A percentile compares a stretch with the other conserved stretches of the same genome.
phyloP scores from a whole-genome alignment of 1,140 invertebrate species.

The Pantala flavescens region DNA sequence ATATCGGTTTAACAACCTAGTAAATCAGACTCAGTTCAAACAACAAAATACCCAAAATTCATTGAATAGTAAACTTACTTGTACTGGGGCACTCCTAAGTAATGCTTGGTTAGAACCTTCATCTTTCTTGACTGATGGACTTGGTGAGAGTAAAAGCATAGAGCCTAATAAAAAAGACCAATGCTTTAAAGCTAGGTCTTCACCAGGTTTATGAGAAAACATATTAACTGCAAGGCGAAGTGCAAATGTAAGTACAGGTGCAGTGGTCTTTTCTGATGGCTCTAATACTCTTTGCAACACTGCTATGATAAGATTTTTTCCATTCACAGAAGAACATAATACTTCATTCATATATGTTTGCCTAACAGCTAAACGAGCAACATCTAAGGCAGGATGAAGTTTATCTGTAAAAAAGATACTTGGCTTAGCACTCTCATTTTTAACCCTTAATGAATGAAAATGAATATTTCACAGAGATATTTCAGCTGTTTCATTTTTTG shows the following conservation, averaged over 20 bases:
- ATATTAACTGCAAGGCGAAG: conserved; percentile 68
- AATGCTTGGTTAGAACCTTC: background rate
- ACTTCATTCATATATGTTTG: conserved; percentile 47
- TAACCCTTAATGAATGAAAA: too few relatives aligned
- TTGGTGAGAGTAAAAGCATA: conserved; percentile 36
- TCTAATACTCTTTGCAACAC: conserved; percentile 22
- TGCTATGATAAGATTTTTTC: conserved; percentile 23
- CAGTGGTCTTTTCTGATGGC: conserved; percentile 28
- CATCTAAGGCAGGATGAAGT: conserved; percentile 77
- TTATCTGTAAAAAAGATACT: conserved; percentile 45
- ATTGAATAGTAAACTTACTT: background rate
- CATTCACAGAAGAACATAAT: conserved; percentile 38
- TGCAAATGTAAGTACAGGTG: conserved; percentile 47
- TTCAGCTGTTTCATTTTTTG: conserved; percentile 14
- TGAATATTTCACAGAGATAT: background rate
- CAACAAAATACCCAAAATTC: too few relatives aligned
- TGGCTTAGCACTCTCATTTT: background rate
- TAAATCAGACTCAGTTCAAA: too few relatives aligned
- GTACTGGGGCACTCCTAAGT: background rate
- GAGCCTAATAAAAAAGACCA: conserved; percentile 46
- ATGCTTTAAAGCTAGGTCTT: conserved; percentile 45
- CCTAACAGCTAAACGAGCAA: conserved; percentile 65
- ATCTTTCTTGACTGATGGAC: conserved; percentile 16
- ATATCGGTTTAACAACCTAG: too few relatives aligned
- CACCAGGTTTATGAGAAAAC: conserved; percentile 50